Conservation (phyloP, 1,140 invertebrate species). For the Anadara kagoshimensis region DNA sequence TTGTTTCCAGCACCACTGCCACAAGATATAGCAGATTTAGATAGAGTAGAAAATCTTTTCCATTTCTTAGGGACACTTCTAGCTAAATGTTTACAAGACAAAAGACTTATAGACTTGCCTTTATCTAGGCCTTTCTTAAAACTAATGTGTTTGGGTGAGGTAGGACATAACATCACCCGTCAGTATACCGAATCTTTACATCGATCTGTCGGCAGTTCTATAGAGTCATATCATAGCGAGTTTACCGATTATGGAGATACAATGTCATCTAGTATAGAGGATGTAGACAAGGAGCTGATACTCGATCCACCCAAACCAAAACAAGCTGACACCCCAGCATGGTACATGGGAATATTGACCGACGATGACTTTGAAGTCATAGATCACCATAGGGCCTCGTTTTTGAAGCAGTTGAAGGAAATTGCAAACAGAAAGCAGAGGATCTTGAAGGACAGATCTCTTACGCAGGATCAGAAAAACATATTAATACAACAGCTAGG, state of each 20-base stretch:
- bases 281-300: conserved; percentile 67
- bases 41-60: conserved; percentile 65
- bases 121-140: conserved; percentile 95
- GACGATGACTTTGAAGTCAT: conserved; percentile 89
- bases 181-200: conserved; percentile 61
- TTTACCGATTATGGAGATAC: conserved; percentile 14
- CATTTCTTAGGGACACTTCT: conserved; percentile 92
- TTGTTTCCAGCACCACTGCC: conserved; percentile 96
- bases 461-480: conserved; percentile 79
- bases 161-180: conserved; percentile 71
- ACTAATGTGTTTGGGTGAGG: conserved; percentile 87
- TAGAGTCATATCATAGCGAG: conserved; percentile 34
- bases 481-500: conserved; percentile 80
- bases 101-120: conserved; percentile 96
- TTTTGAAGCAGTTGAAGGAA: conserved; percentile 86
- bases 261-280: conserved; percentile 57
- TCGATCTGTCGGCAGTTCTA: conserved; percentile 34
- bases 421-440: conserved; percentile 81
- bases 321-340: conserved; percentile 52
- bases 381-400: conserved; percentile 87
- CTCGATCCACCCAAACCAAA: conserved; percentile 60
- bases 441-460: conserved; percentile 80
- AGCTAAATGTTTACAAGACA: conserved; percentile 97
- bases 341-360: conserved; percentile 79
- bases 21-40: conserved; percentile 74